Percentiles rank a stretch among this genome's conserved stretches.
Conservation (phyloP, 2,113 vertebrate genomes). For the Pterocles burchelli region DNA sequence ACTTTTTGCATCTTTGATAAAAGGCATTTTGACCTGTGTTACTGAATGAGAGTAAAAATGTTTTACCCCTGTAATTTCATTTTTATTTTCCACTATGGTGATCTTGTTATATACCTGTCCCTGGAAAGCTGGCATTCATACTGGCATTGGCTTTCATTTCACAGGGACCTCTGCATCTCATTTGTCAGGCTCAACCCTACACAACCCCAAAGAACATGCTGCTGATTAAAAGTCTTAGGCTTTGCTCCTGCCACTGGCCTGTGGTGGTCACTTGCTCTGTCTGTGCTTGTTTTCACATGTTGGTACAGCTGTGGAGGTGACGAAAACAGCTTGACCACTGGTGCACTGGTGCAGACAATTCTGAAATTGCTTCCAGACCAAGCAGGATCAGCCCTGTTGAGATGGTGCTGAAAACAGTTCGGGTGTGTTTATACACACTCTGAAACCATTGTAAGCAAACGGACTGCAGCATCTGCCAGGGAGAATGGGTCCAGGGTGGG, state of each 20-base stretch:
- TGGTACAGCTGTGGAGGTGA: neutral
- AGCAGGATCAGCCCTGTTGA: neutral
- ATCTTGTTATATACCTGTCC: neutral
- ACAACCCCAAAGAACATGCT: neutral
- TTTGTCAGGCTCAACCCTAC: neutral
- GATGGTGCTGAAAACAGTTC: neutral
- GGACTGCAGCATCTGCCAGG: neutral
- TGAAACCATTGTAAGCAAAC: neutral
- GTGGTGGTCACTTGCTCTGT: neutral
- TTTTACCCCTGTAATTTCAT: rapidly evolving
- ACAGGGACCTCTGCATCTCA: neutral
- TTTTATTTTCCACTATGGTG: neutral
- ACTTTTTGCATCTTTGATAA: neutral
- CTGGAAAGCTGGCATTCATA: neutral
- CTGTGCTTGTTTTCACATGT: neutral
- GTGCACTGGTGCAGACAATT: neutral
- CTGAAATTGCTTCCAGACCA: neutral
- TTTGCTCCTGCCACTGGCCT: neutral
- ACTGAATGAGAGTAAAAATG: neutral
- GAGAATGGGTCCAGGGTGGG: neutral
- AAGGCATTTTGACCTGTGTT: neutral
- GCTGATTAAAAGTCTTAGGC: neutral
- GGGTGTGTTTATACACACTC: neutral
- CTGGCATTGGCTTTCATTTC: neutral
- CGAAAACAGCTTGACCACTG: neutral